Percentiles rank a stretch among this genome's conserved stretches.
phyloP scores from a whole-genome alignment of 2,888 invertebrate genomes.

The Drosophila aldrichi region DNA sequence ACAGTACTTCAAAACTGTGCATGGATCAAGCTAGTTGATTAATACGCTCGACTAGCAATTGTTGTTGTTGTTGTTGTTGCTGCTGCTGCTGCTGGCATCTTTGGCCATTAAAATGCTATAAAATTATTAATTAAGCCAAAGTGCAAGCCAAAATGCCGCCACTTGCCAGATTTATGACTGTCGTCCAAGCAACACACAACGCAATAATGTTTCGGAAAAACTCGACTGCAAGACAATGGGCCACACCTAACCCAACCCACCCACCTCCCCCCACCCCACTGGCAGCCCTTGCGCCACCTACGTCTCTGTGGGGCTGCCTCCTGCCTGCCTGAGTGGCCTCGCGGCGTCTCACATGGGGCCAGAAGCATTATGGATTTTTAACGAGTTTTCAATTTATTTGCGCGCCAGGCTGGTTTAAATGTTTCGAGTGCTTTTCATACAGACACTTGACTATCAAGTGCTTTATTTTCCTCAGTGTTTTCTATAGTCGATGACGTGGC shows the following conservation, averaged over 20 bases:
- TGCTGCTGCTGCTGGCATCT: conserved; percentile 32
- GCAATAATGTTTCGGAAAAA: conserved; percentile 4
- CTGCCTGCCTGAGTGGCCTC: conserved; percentile 43
- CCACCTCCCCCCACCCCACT: neutral
- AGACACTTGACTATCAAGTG: conserved; percentile 81
- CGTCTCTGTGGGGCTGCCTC: neutral
- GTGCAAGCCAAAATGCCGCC: conserved; percentile 60
- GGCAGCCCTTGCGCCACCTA: neutral
- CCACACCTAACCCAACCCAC: neutral
- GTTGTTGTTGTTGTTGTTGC: conserved; percentile 1
- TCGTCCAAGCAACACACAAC: neutral
- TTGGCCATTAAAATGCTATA: conserved; percentile 79
- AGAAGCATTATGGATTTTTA: conserved; percentile 85
- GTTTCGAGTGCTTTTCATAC: conserved; percentile 80
- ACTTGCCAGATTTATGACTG: conserved; percentile 74
- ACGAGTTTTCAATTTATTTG: conserved; percentile 85
- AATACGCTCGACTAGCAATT: conserved; percentile 34
- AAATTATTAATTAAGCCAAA: conserved; percentile 80
- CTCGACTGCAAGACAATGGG: conserved; percentile 34
- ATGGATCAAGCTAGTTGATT: conserved; percentile 68
- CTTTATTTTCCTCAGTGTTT: conserved; percentile 52
- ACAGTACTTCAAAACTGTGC: conserved; percentile 19
- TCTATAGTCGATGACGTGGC: conserved; percentile 9
- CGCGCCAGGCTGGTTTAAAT: conserved; percentile 71
- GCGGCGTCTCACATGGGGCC: conserved; percentile 52